Base-by-base conservation (phyloP, 1,140 invertebrate species). In the Coenobita brevimanus region DNA sequence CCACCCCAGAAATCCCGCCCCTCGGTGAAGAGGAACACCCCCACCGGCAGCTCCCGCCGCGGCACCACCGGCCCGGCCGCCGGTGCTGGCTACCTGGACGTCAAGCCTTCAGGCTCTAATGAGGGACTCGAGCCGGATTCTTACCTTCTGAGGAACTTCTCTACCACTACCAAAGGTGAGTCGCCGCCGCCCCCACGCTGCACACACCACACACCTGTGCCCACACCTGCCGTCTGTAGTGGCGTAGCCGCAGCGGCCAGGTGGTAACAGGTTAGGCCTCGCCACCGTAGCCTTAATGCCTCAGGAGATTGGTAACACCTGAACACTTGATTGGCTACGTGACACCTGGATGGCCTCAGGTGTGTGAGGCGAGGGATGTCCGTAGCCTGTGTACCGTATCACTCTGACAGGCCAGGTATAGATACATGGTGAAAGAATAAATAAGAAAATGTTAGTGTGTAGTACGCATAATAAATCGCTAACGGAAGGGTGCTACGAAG, bases 151-250 rank as follows among this genome's bases (percentile, higher is more conserved):
- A 80, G 90, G 69, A 91, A 89, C 78, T 91, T 91, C 82, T 79
- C 79, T 17, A 90, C 89, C 36, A 91, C 90, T 1, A 82, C 82
- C 43, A 91, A 91, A 89, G 90, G 90, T 91, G 43, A 89, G 89
- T 79, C 73, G 1, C 2, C 0, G 17, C 0, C 8, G 13, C 41
- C n/a, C 3, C 24, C 50, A 62, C 17, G 10, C 21, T 1, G 38
- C 27, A 21, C 21, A 10, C 24, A 64, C 3, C 21, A 36, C 43
- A 0, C 10, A 24, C 36, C 43, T 33, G 15, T 27, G 30, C 43
- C 54, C 27, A 38, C 57, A 24, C 21, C 8, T 24, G 57, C 27
- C 3, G 30, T 24, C 76, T n/a, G n/a, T 24, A 38, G 3, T 57
- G 21, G 6, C 27, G n/a, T n/a, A n/a, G n/a, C n/a, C n/a, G n/a